A percentile compares a stretch with the other conserved stretches of the same genome.
Conservation (phyloP, 2,888 invertebrate genomes). For the Carabus problematicus region DNA sequence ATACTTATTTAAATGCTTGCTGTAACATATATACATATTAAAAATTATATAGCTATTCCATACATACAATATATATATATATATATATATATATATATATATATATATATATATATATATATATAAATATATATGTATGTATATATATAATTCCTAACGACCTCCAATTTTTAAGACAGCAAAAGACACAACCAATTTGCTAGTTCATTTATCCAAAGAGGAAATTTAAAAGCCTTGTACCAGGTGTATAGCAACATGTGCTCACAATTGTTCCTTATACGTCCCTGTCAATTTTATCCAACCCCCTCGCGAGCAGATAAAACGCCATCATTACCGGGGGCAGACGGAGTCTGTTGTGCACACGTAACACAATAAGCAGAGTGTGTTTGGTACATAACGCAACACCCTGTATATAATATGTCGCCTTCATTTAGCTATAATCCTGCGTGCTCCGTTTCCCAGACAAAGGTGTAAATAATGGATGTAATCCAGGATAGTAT, state of each 20-base stretch:
- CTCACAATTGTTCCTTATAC: slow-evolving; percentile 14
- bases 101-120: no score
- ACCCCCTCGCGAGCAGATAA: slow-evolving; percentile 13
- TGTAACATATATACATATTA: no score
- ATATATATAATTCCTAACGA: no score
- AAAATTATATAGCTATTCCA: no score
- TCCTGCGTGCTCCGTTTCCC: neutral
- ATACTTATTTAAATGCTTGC: no score
- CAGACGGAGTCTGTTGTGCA: neutral
- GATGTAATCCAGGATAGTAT: slow-evolving; percentile 38
- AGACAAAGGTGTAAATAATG: slow-evolving; percentile 39
- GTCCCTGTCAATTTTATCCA: slow-evolving; percentile 21
- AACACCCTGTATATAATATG: neutral
- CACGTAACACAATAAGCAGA: slow-evolving; percentile 12
- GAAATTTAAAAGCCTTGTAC: slow-evolving; percentile 20
- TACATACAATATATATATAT: neutral
- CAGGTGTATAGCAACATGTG: slow-evolving; percentile 15
- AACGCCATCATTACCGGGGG: slow-evolving; percentile 10
- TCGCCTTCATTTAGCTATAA: slow-evolving; percentile 11
- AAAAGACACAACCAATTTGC: slow-evolving; percentile 1
- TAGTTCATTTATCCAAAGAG: neutral
- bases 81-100: no score
- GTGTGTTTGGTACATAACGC: neutral
- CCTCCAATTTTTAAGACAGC: neutral
- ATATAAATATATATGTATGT: no score